Evolutionary conservation across 1,140 invertebrate species (phyloP).

Genomic region (Lutraria rhynchaena): DNA sequence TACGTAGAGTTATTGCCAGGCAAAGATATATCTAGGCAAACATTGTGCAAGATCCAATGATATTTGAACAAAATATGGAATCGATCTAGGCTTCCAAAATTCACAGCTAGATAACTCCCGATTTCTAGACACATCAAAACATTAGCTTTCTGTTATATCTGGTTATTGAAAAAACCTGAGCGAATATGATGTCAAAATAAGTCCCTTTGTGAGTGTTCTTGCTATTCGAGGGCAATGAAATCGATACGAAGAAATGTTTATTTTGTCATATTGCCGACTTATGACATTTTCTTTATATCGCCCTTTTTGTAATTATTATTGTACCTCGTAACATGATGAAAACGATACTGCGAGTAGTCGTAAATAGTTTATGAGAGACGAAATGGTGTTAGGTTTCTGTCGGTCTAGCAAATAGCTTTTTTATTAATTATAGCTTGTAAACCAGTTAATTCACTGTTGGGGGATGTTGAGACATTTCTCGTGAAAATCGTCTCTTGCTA

Average conservation of each 20-base stretch:
- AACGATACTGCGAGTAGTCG: no score
- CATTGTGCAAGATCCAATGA: constrained; percentile 5
- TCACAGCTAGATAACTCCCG: not conserved
- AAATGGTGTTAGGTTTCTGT: no score
- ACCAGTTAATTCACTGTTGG: no score
- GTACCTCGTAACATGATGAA: no score
- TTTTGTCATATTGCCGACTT: not conserved
- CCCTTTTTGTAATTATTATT: no score
- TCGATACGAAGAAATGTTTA: no score
- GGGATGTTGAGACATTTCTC: no score
- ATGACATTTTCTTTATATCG: not conserved
- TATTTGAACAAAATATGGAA: constrained; percentile 13
- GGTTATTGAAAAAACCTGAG: constrained; percentile 10
- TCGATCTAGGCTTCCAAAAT: not conserved
- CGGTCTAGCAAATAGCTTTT: no score
- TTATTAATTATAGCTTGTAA: no score
- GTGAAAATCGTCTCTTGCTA: no score
- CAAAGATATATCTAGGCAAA: constrained; percentile 7
- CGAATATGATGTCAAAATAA: constrained; percentile 2
- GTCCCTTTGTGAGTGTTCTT: not conserved
- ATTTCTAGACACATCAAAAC: constrained; percentile 6
- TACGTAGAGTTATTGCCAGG: not conserved
- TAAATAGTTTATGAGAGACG: no score
- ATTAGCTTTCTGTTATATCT: constrained; percentile 12
- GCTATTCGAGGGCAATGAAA: not conserved